phyloP scores from a whole-genome alignment of 2,797 vertebrate genomes.

The Ceryle rudis region DNA sequence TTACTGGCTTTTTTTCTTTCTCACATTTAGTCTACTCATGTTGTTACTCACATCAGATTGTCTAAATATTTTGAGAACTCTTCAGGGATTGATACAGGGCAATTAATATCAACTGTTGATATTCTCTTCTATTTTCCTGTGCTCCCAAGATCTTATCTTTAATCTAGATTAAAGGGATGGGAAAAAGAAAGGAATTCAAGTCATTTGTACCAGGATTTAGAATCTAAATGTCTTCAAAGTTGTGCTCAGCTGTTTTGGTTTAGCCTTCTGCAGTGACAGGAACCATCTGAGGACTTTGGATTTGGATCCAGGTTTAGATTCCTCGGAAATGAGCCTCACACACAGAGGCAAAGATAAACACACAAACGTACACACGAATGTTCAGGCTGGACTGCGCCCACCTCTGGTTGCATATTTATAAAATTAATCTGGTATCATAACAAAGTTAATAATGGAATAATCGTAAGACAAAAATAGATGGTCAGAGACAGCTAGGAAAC shows the following conservation, averaged over 20 bases:
- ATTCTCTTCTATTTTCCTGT: background rate
- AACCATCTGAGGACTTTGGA: conserved; percentile 45
- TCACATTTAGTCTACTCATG: conserved; percentile 37
- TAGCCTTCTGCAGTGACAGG: conserved; percentile 27
- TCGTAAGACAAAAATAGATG: background rate
- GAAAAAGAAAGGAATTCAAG: conserved; percentile 26
- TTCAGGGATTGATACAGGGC: conserved; percentile 8
- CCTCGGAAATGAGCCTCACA: conserved; percentile 20
- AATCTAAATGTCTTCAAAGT: conserved; percentile 11
- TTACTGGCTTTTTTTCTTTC: conserved; percentile 35
- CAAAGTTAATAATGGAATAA: background rate
- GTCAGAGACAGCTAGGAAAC: background rate
- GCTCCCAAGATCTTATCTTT: conserved; percentile 36
- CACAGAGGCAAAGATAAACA: conserved; percentile 28
- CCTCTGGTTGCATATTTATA: background rate
- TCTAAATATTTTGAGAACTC: conserved; percentile 49
- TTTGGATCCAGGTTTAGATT: conserved; percentile 29
- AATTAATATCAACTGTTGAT: conserved; percentile 48
- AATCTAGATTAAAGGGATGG: conserved; percentile 41
- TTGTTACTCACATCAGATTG: background rate
- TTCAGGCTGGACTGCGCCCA: background rate
- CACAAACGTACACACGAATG: background rate
- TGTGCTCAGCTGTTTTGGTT: conserved; percentile 33
- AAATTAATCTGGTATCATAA: background rate
- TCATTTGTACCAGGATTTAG: conserved; percentile 28